Evolutionary conservation across 2,797 vertebrate genomes (phyloP), one percentile per base, ranked within the genome.

Genomic region (Chrosomus eos): DNA sequence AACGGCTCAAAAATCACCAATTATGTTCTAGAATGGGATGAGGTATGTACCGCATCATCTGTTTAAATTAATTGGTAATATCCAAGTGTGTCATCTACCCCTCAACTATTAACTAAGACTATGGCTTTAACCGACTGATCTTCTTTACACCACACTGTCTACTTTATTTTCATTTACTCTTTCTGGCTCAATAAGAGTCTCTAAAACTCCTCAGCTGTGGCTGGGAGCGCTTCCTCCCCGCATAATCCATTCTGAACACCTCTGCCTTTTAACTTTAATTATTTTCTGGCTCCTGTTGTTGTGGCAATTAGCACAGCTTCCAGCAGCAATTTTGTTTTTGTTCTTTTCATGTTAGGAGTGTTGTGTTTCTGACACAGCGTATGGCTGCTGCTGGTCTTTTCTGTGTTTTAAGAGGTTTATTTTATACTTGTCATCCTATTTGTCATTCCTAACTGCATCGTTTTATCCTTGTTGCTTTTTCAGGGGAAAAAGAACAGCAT

Each of bases 401-500:
- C 19, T 70, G 9, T 26, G 62, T 45, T 4, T 58, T 38, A 36
- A 33, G 21, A n/a, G 53, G 14, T 28, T 38, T 45, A 45, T 77
- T 28, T 45, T 58, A 36, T 53, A 9, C n/a, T 45, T 26, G 13
- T 71, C 28, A 26, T 74, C 43, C 72, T 11, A 9, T 81, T 75
- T 62, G 33, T 73, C 60, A 28, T 19, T 48, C 14, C 38, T 72
- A 6, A 79, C 28, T 3, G 55, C 31, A 26, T 72, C 28, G 13
- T 60, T 62, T 73, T 48, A 62, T 82, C 1, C 55, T 13, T 4
- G 36, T 73, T 81, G 36, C 53, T 14, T 88, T 92, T 89, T 53
- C 82, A 99, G 98, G 98, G 98, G 75, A 99, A 98, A 92, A 96
- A 97, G 91, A 99, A 97, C 95, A 97, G 96, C 80, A 94, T 96